phyloP scores from a whole-genome alignment of 92 coral and sea anemone genomes.

The Zoanthus gigantus region DNA sequence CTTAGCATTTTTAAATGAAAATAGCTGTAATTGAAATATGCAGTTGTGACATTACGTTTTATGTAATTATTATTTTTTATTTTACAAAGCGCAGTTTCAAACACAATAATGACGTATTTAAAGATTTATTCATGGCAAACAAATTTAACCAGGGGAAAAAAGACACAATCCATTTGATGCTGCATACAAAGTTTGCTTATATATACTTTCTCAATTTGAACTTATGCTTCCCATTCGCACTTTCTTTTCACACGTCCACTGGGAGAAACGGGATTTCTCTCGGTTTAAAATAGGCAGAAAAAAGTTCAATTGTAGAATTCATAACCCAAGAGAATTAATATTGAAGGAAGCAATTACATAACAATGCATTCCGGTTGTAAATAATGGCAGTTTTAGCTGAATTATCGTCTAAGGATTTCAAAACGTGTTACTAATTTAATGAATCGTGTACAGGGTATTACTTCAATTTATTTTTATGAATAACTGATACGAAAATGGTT shows the following conservation, averaged over 20 bases:
- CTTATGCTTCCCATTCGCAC: not conserved
- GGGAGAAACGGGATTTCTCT: not conserved
- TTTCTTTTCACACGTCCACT: not conserved
- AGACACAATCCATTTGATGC: not conserved
- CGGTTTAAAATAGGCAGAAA: not conserved
- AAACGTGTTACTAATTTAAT: slow-evolving; percentile 31
- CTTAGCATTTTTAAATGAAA: not conserved
- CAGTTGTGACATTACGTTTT: not conserved
- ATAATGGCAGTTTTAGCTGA: not conserved
- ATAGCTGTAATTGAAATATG: not conserved
- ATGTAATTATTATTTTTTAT: not conserved
- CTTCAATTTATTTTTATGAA: slow-evolving; percentile 41
- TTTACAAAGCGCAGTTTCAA: not conserved
- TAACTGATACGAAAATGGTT: not conserved
- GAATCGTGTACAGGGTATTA: slow-evolving; percentile 41
- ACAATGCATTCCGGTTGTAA: slow-evolving; percentile 5
- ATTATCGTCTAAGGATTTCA: not conserved
- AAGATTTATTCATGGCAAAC: not conserved
- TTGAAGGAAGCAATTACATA: not conserved
- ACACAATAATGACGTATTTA: not conserved
- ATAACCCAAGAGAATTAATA: not conserved
- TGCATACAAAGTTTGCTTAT: not conserved
- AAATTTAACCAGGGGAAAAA: not conserved
- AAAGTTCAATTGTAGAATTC: not conserved
- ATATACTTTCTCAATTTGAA: not conserved